Evolutionary conservation across 2,888 invertebrate genomes (phyloP), one percentile per base, ranked within the genome.

Genomic region (Drosophila histrio): DNA sequence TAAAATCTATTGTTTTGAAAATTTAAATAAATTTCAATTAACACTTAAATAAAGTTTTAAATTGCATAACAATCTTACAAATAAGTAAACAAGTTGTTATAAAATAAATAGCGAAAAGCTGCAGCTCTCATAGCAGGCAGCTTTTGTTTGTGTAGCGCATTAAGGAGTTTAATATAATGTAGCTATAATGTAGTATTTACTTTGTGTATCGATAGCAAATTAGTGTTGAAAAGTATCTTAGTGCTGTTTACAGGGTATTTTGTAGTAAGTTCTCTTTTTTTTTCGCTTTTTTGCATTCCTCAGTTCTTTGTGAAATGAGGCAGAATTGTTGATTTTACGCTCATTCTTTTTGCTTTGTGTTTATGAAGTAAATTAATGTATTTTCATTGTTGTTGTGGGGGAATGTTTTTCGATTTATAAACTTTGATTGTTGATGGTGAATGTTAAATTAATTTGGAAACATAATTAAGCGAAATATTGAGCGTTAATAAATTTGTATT

Each of bases 261-360:
- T 6, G 9, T 6, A 28, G 52, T 24, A 3, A 9, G 13, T n/a
- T 6, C 5, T 15, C 19, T 13, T 6, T 8, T 9, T 15, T 9
- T 6, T 21, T 19, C 2, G 11, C n/a, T 21, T 6, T 38, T 30
- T 26, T 38, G 3, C 9, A 22, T 43, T 46, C 9, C 5, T 7
- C 21, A 19, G 8, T 36, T 22, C 24, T 24, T 58, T 30, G n/a
- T 28, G 50, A 28, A 21, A 26, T 24, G n/a, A 44, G 11, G 8
- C 34, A 34, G 44, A 36, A 53, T 56, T 62, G 30, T 61, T 47
- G 46, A 39, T 41, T 47, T 61, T 47, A 28, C 46, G 32, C 39
- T 49, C 39, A 15, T 39, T 53, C 13, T 50, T 15, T 15, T 24
- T 9, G 21, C 30, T 32, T 30, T 49, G 34, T 49, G 49, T 22